Evolutionary conservation across 2,797 vertebrate genomes (phyloP).

Genomic region (Clarias pachynema): DNA sequence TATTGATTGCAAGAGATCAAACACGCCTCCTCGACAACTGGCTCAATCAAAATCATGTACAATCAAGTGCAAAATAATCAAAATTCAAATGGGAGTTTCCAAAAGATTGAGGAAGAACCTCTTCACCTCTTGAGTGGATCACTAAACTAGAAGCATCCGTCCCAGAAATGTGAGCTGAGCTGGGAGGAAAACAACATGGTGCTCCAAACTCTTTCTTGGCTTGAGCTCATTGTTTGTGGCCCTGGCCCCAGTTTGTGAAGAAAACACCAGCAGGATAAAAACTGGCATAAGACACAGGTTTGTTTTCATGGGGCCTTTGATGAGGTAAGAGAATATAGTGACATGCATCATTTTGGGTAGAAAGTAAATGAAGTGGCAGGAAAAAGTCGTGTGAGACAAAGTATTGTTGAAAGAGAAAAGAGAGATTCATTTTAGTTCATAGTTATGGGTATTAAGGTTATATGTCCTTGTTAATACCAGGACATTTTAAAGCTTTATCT

Average conservation of each 20-base stretch:
- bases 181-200: constrained; percentile 43
- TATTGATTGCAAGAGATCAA: background rate
- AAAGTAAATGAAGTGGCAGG: constrained; percentile 16
- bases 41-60: background rate
- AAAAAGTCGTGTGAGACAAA: background rate
- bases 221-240: constrained; percentile 44
- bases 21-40: background rate
- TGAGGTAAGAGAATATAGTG: constrained; percentile 42
- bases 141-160: constrained; percentile 37
- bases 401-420: background rate
- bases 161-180: constrained; percentile 33
- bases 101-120: constrained; percentile 20
- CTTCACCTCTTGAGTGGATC: constrained; percentile 28
- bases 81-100: constrained; percentile 17
- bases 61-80: constrained; percentile 4
- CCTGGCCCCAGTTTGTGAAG: constrained; percentile 41
- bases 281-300: constrained; percentile 36
- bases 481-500: constrained; percentile 14
- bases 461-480: constrained; percentile 13
- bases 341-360: constrained; percentile 29
- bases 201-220: constrained; percentile 47
- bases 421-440: background rate
- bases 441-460: background rate
- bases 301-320: constrained; percentile 43
- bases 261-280: constrained; percentile 43